A percentile compares a stretch with the other conserved stretches of the same genome.
Conservation (phyloP, 2,113 vertebrate species). For the Scomber colias region DNA sequence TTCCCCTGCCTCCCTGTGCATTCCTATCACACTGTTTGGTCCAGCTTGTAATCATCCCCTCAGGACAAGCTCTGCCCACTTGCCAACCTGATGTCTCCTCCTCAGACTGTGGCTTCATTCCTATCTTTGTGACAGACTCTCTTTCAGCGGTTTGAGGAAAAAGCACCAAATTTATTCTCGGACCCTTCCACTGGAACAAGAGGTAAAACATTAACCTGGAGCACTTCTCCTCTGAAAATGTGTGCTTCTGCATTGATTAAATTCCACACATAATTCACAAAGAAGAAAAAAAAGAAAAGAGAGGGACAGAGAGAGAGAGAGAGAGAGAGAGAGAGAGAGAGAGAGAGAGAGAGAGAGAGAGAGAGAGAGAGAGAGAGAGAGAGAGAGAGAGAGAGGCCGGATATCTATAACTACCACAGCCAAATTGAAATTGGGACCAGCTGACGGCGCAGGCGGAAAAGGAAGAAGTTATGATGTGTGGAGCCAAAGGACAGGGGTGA, state of each 20-base stretch:
- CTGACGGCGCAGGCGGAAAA: constrained; percentile 21
- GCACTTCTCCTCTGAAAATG: constrained; percentile 18
- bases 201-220: constrained; percentile 46
- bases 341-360: too few relatives aligned
- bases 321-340: too few relatives aligned
- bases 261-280: constrained; percentile 54
- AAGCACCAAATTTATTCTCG: constrained; percentile 6
- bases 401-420: constrained; percentile 44
- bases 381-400: not conserved
- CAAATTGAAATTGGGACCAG: constrained; percentile 57
- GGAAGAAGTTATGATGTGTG: constrained; percentile 48
- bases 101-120: constrained; percentile 33
- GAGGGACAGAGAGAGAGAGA: too few relatives aligned
- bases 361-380: too few relatives aligned
- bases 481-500: constrained; percentile 51
- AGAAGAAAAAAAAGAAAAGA: constrained; percentile 20
- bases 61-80: constrained; percentile 63
- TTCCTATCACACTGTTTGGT: constrained; percentile 60
- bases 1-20: constrained; percentile 45
- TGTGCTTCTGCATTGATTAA: constrained; percentile 48
- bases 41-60: constrained; percentile 74
- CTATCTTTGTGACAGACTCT: constrained; percentile 20
- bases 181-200: constrained; percentile 22
- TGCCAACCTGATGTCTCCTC: constrained; percentile 50
- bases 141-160: constrained; percentile 25